A percentile compares a stretch with the other conserved stretches of the same genome.
phyloP scores from a whole-genome alignment of 1,140 invertebrate species.

The Sinonovacula constricta region DNA sequence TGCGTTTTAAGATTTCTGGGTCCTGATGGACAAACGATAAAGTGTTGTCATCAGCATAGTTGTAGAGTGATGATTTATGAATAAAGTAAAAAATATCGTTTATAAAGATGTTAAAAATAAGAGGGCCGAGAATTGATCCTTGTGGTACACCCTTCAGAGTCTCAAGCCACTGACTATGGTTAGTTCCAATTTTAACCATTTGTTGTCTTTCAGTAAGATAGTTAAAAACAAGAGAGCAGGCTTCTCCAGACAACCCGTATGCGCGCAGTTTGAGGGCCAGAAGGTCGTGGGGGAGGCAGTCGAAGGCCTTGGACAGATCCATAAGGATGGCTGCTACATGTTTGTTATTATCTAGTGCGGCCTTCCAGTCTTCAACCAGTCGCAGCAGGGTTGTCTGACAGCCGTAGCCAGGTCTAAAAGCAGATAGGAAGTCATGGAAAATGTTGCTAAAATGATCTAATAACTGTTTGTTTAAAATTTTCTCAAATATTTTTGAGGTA shows the following conservation, averaged over 20 bases:
- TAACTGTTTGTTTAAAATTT: background rate
- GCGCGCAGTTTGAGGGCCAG: slow-evolving; percentile 10
- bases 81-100: slow-evolving; percentile 54
- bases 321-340: slow-evolving; percentile 33
- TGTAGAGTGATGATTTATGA: slow-evolving; percentile 29
- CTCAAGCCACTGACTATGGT: background rate
- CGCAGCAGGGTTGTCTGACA: slow-evolving; percentile 22
- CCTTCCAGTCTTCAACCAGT: slow-evolving; percentile 32
- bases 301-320: slow-evolving; percentile 21
- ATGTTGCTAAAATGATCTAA: background rate
- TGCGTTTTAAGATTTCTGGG: background rate
- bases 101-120: slow-evolving; percentile 52
- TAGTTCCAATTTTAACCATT: slow-evolving; percentile 21
- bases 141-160: slow-evolving; percentile 46
- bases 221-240: background rate
- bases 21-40: slow-evolving; percentile 10
- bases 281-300: slow-evolving; percentile 28
- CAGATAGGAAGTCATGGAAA: slow-evolving; percentile 13
- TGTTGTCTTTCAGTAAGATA: slow-evolving; percentile 40
- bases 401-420: slow-evolving; percentile 5
- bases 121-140: slow-evolving; percentile 35
- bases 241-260: slow-evolving; percentile 24
- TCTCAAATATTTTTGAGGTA: slow-evolving; percentile 11
- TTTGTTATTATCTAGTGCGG: slow-evolving; percentile 12
- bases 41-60: slow-evolving; percentile 56